Evolutionary conservation across 1,140 invertebrate species (phyloP), one percentile per base, ranked within the genome.

Genomic region (Stenopsyche tienmushanensis): DNA sequence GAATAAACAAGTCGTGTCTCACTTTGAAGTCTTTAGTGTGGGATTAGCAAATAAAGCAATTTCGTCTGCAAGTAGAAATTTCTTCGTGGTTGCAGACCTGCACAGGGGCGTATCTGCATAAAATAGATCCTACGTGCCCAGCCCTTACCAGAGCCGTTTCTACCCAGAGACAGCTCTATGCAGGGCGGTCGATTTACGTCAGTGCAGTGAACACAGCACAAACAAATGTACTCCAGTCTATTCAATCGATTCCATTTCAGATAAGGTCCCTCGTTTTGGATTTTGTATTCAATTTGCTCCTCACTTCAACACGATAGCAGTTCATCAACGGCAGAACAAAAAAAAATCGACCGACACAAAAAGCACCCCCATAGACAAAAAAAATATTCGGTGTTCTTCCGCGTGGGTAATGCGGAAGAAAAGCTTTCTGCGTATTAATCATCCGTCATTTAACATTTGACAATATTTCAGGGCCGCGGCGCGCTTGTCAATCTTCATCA

Each of bases 221-320:
- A 9, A 41, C 25, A 55, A 55, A 55, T 41, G 52, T 55, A 42
- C 1, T 17, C 10, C 5, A 42, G 41, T 42, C 18, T 21, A 49
- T 53, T 58, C 21, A 64, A 67, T 67, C 62, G 66, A 67, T 67
- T 64, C 42, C 29, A 67, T 67, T 67, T 67, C 45, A 64, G 66
- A 67, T 66, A 62, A 67, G 66, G 50, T 23, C 34, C 39, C 25
- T 50, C 34, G 55, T 65, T 62, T 47, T 64, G 60, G 60, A 55
- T 59, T 64, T 67, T 64, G 62, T 23, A 53, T 64, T 67, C 66
- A 53, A 67, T 60, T 67, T 64, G 66, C 60, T 66, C 18, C 17
- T 49, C 9, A 18, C 15, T 54, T 54, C 52, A 34, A 34, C 52
- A 54, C 13, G 39, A 54, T 18, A 34, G 25, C 26, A n/a, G 29